These are phyloP conservation scores for Lemur catta DNA, from an alignment of 2,797 vertebrate genomes.

Conservation along the genomic window DNA sequence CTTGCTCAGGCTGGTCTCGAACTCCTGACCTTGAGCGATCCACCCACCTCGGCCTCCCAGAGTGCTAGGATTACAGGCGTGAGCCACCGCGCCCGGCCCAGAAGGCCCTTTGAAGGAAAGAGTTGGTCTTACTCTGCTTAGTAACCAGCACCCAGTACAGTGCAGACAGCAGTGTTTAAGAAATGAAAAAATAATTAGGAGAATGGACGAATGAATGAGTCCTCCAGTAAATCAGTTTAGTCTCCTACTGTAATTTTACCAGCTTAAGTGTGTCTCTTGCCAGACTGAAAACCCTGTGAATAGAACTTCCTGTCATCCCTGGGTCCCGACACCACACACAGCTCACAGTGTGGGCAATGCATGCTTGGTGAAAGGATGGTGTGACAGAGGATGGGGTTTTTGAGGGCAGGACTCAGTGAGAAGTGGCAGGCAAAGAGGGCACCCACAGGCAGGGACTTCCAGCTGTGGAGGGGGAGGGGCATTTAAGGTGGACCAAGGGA, in stretches of 20 bases:
- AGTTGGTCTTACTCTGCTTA: not conserved
- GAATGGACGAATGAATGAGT: not conserved
- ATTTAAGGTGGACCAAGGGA: conserved; percentile 60
- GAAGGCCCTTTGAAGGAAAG: not conserved
- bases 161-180: not conserved
- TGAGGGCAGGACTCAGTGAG: not conserved
- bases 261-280: not conserved
- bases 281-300: not conserved
- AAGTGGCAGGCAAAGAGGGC: not conserved
- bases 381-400: not conserved
- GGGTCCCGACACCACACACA: not conserved
- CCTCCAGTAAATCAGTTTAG: not conserved
- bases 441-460: not conserved
- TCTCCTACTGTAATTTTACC: not conserved
- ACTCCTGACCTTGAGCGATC: too few relatives aligned
- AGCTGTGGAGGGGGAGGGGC: conserved; percentile 4
- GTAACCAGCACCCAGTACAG: not conserved
- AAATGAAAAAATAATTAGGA: not conserved
- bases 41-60: too few relatives aligned
- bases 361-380: not conserved
- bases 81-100: too few relatives aligned
- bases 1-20: too few relatives aligned
- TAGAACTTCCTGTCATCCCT: not conserved
- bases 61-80: too few relatives aligned
- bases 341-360: not conserved